phyloP scores from a whole-genome alignment of 1,140 invertebrate genomes.

The Saccostrea glomerata region DNA sequence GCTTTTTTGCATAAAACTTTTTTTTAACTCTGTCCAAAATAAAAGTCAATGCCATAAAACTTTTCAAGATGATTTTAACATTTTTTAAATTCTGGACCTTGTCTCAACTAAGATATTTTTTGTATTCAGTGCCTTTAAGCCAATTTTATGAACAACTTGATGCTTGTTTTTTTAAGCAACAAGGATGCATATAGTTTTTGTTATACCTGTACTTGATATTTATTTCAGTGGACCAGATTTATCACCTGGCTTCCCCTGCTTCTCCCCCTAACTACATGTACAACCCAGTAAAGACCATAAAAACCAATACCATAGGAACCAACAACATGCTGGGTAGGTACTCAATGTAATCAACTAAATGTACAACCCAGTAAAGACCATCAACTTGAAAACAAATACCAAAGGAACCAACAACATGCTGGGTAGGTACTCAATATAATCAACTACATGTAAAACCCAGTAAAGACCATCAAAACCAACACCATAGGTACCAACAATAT shows the following conservation, averaged over 20 bases:
- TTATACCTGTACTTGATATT: too few relatives aligned
- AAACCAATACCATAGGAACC: constrained; percentile 99
- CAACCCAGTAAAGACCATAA: constrained; percentile 99
- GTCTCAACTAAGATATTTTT: too few relatives aligned
- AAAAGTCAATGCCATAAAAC: too few relatives aligned
- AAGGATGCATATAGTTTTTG: too few relatives aligned
- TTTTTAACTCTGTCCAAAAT: too few relatives aligned
- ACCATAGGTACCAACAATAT: constrained; percentile 99
- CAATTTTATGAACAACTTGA: too few relatives aligned
- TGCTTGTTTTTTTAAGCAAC: too few relatives aligned
- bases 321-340: constrained; percentile 97
- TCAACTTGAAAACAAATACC: constrained; percentile 99
- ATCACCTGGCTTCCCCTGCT: constrained; percentile 98
- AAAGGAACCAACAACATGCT: constrained; percentile 99
- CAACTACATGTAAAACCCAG: constrained; percentile 99
- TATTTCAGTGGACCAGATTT: constrained; percentile 96
- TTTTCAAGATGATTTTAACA: too few relatives aligned
- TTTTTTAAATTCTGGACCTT: too few relatives aligned
- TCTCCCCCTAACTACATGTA: constrained; percentile 99
- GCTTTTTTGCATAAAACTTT: too few relatives aligned
- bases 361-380: constrained; percentile 99
- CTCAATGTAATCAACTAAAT: constrained; percentile 89
- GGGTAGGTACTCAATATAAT: constrained; percentile 82
- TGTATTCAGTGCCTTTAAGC: too few relatives aligned
- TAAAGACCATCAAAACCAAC: constrained; percentile 99